Conservation (phyloP, 1,140 invertebrate genomes). For the Drosophila auraria region DNA sequence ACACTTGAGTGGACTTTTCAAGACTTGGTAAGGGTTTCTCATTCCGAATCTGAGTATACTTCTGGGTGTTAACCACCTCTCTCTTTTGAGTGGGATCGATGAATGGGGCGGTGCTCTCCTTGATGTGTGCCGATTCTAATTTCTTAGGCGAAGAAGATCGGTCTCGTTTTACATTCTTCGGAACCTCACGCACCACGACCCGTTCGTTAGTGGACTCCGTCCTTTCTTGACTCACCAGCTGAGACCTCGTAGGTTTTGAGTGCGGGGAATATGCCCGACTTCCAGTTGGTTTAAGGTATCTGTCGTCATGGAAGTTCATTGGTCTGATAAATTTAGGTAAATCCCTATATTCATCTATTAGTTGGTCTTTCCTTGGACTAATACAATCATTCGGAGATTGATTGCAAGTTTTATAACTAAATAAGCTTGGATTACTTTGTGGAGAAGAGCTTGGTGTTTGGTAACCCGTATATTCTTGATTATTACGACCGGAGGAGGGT, state of each 20-base stretch:
- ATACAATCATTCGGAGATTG: neutral
- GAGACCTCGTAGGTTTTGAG: neutral
- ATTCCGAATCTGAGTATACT: neutral
- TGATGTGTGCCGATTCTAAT: no score
- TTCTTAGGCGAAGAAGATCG: neutral
- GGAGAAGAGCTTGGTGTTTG: neutral
- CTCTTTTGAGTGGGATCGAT: neutral
- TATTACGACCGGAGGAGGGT: no score
- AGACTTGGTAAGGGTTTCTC: constrained; percentile 8
- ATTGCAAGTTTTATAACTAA: neutral
- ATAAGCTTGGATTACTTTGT: neutral
- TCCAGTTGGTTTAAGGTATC: neutral
- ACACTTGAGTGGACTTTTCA: neutral
- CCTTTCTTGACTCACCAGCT: neutral
- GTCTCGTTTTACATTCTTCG: neutral
- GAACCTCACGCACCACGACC: neutral
- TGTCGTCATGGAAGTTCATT: neutral
- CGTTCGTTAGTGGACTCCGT: neutral
- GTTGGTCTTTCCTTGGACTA: neutral
- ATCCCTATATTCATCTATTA: neutral
- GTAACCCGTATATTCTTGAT: neutral
- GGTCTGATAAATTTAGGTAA: no score
- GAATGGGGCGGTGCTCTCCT: neutral
- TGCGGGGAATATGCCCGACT: neutral
- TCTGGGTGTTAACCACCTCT: neutral